Percentiles rank a stretch among this genome's conserved stretches.
phyloP scores from a whole-genome alignment of 1,140 invertebrate species.

The Drosophila bipectinata region DNA sequence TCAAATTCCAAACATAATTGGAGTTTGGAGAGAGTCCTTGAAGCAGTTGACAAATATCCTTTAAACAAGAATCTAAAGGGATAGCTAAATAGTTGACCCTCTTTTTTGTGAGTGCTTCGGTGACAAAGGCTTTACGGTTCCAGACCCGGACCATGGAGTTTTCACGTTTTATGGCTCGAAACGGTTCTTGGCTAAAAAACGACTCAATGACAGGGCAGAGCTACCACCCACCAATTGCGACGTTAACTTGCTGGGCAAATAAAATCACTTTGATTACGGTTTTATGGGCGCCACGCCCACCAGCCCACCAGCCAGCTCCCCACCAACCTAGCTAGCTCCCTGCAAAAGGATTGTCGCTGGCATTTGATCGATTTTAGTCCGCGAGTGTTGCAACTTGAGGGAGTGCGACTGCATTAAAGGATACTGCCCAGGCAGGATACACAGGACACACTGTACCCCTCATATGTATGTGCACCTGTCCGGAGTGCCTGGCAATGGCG shows the following conservation, averaged over 20 bases:
- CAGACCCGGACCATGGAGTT: background rate
- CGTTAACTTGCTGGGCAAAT: constrained; percentile 48
- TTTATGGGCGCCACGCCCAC: constrained; percentile 44
- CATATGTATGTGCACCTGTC: background rate
- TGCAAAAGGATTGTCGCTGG: constrained; percentile 11
- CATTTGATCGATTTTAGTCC: constrained; percentile 50
- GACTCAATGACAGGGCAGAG: constrained; percentile 6
- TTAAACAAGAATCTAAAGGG: background rate
- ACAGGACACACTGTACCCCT: background rate
- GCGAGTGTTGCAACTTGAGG: background rate
- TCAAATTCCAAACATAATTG: background rate
- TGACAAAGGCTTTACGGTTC: constrained; percentile 1
- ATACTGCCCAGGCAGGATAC: background rate
- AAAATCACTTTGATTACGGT: constrained; percentile 65
- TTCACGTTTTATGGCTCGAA: constrained; percentile 22
- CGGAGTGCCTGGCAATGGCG: too few species aligned
- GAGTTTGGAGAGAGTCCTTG: background rate
- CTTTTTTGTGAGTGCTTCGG: background rate
- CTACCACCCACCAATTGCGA: constrained; percentile 19
- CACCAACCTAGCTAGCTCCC: background rate
- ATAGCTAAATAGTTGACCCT: background rate
- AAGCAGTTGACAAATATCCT: too few species aligned
- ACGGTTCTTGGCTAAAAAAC: constrained; percentile 16
- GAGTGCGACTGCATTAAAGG: constrained; percentile 18
- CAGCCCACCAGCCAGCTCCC: background rate